phyloP scores from a whole-genome alignment of 1,140 invertebrate genomes.

The Varroa destructor region DNA sequence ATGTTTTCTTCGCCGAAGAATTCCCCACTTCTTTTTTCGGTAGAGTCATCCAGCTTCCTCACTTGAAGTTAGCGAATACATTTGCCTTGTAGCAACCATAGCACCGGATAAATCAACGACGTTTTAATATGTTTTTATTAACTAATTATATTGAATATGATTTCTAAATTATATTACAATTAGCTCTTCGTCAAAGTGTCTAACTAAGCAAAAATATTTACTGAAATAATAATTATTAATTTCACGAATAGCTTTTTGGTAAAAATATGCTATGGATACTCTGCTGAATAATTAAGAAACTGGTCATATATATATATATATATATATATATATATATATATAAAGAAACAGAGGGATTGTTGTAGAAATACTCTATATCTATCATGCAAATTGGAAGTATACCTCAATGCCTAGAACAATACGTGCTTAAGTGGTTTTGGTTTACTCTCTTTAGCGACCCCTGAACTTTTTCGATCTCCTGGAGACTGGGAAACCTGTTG shows the following conservation, averaged over 20 bases:
- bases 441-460: not conserved
- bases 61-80: not conserved
- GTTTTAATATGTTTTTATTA: not conserved
- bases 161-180: not conserved
- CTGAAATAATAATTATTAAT: too few species aligned
- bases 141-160: not conserved
- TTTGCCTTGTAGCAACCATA: not conserved
- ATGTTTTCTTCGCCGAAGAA: not conserved
- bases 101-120: not conserved
- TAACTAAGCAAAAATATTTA: too few species aligned
- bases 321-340: not conserved
- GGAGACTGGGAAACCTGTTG: too few species aligned
- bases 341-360: too few species aligned
- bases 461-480: too few species aligned
- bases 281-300: not conserved
- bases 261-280: not conserved
- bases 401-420: slow-evolving; percentile 15
- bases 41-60: not conserved
- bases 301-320: not conserved
- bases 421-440: slow-evolving; percentile 2
- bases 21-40: not conserved
- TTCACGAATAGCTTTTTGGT: too few species aligned
- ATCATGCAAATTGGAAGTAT: not conserved
- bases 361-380: too few species aligned
- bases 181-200: not conserved